Conservation (phyloP, 2,797 vertebrate genomes). For the Brotula barbata region DNA sequence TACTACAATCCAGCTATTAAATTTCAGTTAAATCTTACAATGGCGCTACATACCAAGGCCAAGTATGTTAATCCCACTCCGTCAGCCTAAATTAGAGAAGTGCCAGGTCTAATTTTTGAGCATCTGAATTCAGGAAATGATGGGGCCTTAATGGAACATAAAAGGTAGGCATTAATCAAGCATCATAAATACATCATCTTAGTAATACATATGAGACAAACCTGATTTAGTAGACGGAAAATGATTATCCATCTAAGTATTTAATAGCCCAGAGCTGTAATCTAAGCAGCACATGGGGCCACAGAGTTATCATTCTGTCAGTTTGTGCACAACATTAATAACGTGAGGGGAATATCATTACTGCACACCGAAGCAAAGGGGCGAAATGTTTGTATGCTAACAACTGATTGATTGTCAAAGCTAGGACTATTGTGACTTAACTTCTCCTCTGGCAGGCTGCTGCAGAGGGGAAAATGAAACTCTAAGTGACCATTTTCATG, state of each 20-base stretch:
- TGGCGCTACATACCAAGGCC: conserved; percentile 42
- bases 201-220: conserved; percentile 24
- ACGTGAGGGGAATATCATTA: conserved; percentile 45
- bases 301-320: conserved; percentile 41
- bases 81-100: conserved; percentile 28
- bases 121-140: conserved; percentile 46
- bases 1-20: background rate
- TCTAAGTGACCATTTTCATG: conserved; percentile 14
- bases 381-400: conserved; percentile 32
- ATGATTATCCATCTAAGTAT: conserved; percentile 39
- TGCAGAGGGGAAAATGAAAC: background rate
- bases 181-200: conserved; percentile 51
- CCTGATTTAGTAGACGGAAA: conserved; percentile 56
- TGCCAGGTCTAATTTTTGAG: conserved; percentile 22
- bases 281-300: conserved; percentile 24
- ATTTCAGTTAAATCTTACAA: conserved; percentile 2
- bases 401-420: conserved; percentile 27
- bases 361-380: conserved; percentile 28
- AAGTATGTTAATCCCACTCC: conserved; percentile 14
- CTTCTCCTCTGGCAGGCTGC: too few relatives aligned
- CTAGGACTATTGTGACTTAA: background rate
- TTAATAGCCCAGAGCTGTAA: conserved; percentile 42
- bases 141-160: conserved; percentile 19
- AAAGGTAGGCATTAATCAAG: conserved; percentile 51
- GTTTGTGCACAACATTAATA: conserved; percentile 32